These are phyloP conservation scores for Sylvilagus floridanus DNA, from an alignment of 2,797 vertebrate genomes.

Conservation along the genomic window DNA sequence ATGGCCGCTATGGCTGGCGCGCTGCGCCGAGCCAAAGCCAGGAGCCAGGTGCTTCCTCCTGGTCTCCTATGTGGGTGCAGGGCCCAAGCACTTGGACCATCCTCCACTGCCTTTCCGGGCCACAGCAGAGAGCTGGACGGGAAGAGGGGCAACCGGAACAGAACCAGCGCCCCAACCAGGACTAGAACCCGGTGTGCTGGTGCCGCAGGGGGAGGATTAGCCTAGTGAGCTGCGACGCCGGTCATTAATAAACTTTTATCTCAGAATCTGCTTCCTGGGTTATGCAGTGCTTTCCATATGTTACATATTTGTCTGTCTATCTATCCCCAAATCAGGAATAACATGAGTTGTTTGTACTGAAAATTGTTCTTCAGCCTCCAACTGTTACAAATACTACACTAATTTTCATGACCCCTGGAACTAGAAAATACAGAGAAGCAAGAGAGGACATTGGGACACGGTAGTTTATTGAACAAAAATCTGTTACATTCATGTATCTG, in stretches of 20 bases:
- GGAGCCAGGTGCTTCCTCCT: no score
- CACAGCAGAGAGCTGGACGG: no score
- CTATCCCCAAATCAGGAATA: conserved; percentile 8
- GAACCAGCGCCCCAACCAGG: no score
- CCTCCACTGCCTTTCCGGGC: no score
- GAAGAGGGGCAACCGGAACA: no score
- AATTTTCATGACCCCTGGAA: conserved; percentile 34
- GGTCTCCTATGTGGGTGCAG: no score
- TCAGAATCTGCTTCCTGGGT: conserved; percentile 41
- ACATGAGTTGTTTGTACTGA: conserved; percentile 1
- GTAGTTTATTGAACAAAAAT: conserved; percentile 53
- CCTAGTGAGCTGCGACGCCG: no score
- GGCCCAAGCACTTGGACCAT: no score
- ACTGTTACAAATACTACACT: conserved; percentile 13
- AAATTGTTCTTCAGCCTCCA: conserved; percentile 40
- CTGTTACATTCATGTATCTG: conserved; percentile 21
- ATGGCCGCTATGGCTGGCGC: no score
- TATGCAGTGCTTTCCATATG: not conserved
- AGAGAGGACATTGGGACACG: conserved; percentile 38
- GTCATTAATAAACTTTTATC: not conserved
- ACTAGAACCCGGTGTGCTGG: no score
- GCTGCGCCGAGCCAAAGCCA: no score
- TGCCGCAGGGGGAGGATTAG: no score
- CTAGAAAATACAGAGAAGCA: conserved; percentile 20
- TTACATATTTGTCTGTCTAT: not conserved